These are phyloP conservation scores for Diploptera punctata DNA, from an alignment of 2,888 invertebrate species.

Conservation along the genomic window DNA sequence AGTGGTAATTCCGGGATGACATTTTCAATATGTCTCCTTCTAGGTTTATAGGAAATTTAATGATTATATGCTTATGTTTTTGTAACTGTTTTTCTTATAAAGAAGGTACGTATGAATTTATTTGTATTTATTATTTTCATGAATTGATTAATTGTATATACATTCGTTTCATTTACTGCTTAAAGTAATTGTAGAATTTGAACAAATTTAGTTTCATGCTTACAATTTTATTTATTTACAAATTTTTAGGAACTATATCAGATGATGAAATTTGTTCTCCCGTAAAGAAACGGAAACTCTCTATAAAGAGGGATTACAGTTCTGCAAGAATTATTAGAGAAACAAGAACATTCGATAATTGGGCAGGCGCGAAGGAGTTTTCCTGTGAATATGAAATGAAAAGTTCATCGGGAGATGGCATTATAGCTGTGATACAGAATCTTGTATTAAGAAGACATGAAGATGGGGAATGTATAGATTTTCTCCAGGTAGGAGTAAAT, in stretches of 20 bases:
- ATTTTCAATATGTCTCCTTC: not conserved
- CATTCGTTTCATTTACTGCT: too few species aligned
- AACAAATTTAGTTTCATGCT: too few species aligned
- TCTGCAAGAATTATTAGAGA: not conserved
- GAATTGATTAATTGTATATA: too few species aligned
- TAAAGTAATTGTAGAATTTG: too few species aligned
- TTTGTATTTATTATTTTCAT: too few species aligned
- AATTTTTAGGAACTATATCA: constrained; percentile 3
- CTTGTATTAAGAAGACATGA: not conserved
- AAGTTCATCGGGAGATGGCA: not conserved
- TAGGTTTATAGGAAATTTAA: not conserved
- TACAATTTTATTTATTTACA: too few species aligned
- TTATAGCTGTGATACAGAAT: constrained; percentile 24
- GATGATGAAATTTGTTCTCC: constrained; percentile 2
- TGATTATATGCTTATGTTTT: not conserved
- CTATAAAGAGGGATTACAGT: not conserved
- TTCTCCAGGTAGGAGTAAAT: not conserved
- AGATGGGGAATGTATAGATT: constrained; percentile 2
- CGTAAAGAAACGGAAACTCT: not conserved
- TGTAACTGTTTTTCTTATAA: constrained; percentile 5
- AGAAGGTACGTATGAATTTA: not conserved
- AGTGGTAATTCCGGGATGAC: not conserved
- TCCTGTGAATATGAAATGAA: not conserved
- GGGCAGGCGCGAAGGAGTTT: not conserved
- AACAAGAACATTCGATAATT: not conserved